Evolutionary conservation across 2,888 invertebrate genomes (phyloP).

Genomic region (Ophion obscuratus): DNA sequence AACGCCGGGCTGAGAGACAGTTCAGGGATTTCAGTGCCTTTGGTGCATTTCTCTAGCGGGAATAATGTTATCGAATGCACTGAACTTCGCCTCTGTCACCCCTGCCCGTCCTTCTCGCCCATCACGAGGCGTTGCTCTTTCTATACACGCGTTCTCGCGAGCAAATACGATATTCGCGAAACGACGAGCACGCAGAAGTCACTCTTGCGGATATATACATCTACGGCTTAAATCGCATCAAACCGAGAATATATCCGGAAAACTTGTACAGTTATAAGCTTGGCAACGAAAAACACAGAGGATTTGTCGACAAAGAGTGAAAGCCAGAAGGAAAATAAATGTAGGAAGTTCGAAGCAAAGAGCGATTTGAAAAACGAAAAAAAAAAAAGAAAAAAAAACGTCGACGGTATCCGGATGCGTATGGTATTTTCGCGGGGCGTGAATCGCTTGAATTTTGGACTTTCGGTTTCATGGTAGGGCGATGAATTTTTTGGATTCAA

Average conservation of each 20-base stretch:
- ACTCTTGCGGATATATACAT: background rate
- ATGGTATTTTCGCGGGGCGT: too few relatives aligned
- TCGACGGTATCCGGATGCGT: too few relatives aligned
- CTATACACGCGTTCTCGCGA: background rate
- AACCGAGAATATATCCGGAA: background rate
- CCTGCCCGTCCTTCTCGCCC: background rate
- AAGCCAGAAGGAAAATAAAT: too few relatives aligned
- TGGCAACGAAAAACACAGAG: background rate
- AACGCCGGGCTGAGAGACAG: slow-evolving; percentile 8
- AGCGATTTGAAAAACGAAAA: too few relatives aligned
- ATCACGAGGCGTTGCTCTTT: background rate
- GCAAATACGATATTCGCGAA: slow-evolving; percentile 12
- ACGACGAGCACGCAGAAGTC: background rate
- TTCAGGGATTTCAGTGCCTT: slow-evolving; percentile 20
- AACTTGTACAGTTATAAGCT: background rate
- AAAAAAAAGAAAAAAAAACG: too few relatives aligned
- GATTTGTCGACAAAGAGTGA: background rate
- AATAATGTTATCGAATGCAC: slow-evolving; percentile 33
- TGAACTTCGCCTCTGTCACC: background rate
- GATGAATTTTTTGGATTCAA: too few relatives aligned
- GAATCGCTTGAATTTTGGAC: too few relatives aligned
- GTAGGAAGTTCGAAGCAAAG: too few relatives aligned
- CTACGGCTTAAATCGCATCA: background rate
- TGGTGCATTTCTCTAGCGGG: slow-evolving; percentile 19
- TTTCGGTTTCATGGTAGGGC: too few relatives aligned